Evolutionary conservation across 1,140 invertebrate species (phyloP), one percentile per base, ranked within the genome.

Genomic region (Papilio helenus): DNA sequence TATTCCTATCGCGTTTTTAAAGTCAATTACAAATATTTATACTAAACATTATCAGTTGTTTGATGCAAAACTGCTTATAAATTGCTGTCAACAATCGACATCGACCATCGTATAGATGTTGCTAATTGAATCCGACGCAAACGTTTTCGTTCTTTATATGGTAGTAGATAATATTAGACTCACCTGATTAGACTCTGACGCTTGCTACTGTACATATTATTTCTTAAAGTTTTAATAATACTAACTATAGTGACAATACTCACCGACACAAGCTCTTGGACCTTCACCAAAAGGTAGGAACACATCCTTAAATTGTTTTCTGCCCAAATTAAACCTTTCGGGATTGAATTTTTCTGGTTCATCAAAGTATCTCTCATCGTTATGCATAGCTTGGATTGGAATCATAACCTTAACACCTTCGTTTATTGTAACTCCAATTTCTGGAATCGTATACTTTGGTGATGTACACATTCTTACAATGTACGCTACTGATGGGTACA

Each of bases 281-380:
- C 90, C 90, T 79, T 90, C 89, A 46, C 90, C 90, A 76, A 92
- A 92, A 8, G 90, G 89, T 72, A 92, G 77, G 79, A 83, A 92
- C 10, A 89, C 79, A 81, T 84, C 85, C 51, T 85, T 89, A 10
- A 86, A 83, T 61, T 85, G 83, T 14, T 90, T 83, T 9, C 81
- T 74, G 8, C 83, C 82, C 58, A 72, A 74, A 9, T 61, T 80
- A 80, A 92, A 92, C 68, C 89, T 85, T 10, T 92, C 89, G 2
- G 90, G 89, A 46, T 90, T 79, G 85, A 87, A 92, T 23, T 86
- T 87, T 72, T 85, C 26, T n/a, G 89, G 89, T 8, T 90, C 81
- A 16, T 79, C 16, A 58, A 85, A 86, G 76, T 86, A 77, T 1
- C 34, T 77, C 20, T 26, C 55, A 65, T 77, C 76, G 18, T 65